Base-by-base conservation (phyloP, 2,888 invertebrate species). In the Acholoe squamosa region DNA sequence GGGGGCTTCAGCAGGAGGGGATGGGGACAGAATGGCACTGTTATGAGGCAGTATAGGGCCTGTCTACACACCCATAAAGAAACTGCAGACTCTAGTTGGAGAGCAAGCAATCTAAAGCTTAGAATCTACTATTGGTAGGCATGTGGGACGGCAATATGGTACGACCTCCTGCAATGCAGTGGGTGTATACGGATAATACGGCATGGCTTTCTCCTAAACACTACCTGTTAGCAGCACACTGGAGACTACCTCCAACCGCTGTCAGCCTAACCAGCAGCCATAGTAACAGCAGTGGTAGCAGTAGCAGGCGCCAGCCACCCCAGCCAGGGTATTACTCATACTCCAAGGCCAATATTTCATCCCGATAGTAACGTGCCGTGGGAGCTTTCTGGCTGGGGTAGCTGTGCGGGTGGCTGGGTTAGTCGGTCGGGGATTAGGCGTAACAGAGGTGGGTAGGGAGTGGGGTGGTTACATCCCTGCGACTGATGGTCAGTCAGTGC, bases 271-370 rank as follows among this genome's bases (percentile, higher is more conserved):
- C 14, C 71, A 61, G 28, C 76, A 76, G 76, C 80, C 7, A n/a
- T 16, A 80, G 31, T 28, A 76, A 31, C 31, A 76, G 80, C 80
- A 80, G 80, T 34, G 33, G 77, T 33, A 77, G 77, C 10, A 22
- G 80, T 19, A 80, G 80, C 34, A 34, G 80, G 43, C 34, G 80
- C 34, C 80, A 43, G 80, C 43, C 43, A 28, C 71, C 71, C 71
- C 31, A 71, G 71, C 71, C 80, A 12, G 86, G 54, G 86, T 86
- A 86, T 86, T 86, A 54, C 86, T 86, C 86, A 86, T 54, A 52
- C 86, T 86, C 86, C 14, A 54, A 86, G 25, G 86, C 86, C 86
- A 86, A 54, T 86, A 86, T 28, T 54, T 86, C 56, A 86, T 86
- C 86, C 19, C 86, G 28, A 54, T 54, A 51, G 54, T 86, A 52